Conservation (phyloP, 2,113 vertebrate genomes). For the Pelodiscus sinensis region DNA sequence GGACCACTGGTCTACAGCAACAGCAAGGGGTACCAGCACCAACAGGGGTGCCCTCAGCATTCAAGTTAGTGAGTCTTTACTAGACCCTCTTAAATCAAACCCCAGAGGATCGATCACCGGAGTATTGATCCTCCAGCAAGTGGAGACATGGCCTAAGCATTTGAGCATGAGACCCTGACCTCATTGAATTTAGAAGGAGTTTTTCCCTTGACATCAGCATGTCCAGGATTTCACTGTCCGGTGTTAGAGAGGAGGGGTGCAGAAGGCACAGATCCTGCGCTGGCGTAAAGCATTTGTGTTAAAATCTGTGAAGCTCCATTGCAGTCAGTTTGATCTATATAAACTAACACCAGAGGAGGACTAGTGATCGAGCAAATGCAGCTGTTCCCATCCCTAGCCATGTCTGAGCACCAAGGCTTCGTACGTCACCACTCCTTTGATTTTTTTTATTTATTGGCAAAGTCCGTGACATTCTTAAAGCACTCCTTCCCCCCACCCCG, state of each 20-base stretch:
- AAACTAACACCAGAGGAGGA: not conserved
- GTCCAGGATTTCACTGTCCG: not conserved
- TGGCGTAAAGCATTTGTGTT: not conserved
- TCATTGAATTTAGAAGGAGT: not conserved
- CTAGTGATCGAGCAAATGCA: not conserved
- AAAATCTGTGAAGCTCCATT: not conserved
- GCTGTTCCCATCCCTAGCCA: not conserved
- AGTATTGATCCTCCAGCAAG: too few relatives aligned
- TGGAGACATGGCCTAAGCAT: not conserved
- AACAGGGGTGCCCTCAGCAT: too few relatives aligned
- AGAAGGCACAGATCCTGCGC: not conserved
- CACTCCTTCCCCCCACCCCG: not conserved
- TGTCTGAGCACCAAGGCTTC: fast-evolving
- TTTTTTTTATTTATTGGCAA: fast-evolving
- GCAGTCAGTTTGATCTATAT: not conserved
- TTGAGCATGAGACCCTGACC: not conserved
- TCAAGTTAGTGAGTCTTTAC: too few relatives aligned
- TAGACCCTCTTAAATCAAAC: too few relatives aligned
- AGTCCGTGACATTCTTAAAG: not conserved
- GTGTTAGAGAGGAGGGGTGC: not conserved
- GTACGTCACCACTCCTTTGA: not conserved
- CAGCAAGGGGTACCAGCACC: too few relatives aligned
- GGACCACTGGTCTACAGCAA: not conserved
- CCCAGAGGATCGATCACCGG: too few relatives aligned
- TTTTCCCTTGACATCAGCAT: not conserved